Percentiles rank a stretch among this genome's conserved stretches.
Evolutionary conservation across 2,113 vertebrate species (phyloP).

Genomic region (Bothrops jararaca): DNA sequence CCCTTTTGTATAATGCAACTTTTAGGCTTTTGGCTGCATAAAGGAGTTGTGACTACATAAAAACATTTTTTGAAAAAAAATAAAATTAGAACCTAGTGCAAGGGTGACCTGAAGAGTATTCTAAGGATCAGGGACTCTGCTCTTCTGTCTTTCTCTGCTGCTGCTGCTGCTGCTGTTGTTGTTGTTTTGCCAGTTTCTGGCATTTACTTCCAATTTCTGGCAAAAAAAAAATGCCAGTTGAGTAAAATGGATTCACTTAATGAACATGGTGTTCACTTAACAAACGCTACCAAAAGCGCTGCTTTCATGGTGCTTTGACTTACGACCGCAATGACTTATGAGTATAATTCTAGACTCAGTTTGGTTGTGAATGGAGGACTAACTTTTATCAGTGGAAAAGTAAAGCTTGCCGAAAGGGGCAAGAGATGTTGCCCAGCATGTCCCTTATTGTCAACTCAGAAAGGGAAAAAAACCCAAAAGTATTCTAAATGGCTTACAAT

Average conservation of each 20-base stretch:
- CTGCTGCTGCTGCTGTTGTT: no score
- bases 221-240: not conserved
- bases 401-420: not conserved
- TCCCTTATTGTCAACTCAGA: not conserved
- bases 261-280: not conserved
- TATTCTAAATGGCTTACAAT: not conserved
- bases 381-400: not conserved
- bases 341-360: not conserved
- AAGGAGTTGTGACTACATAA: not conserved
- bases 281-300: not conserved
- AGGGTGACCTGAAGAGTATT: not conserved
- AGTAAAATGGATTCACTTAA: not conserved
- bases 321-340: not conserved
- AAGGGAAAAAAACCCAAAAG: not conserved
- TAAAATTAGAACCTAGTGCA: not conserved
- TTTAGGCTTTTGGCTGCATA: not conserved
- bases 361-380: not conserved
- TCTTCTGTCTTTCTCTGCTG: not conserved
- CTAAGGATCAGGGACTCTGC: not conserved
- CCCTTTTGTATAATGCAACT: not conserved
- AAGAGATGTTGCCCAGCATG: not conserved
- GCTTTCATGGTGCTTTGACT: not conserved
- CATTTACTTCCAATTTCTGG: not conserved
- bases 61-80: not conserved
- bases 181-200: not conserved